Conservation (phyloP, 2,888 invertebrate genomes). For the Scrobipalpa atriplicella region DNA sequence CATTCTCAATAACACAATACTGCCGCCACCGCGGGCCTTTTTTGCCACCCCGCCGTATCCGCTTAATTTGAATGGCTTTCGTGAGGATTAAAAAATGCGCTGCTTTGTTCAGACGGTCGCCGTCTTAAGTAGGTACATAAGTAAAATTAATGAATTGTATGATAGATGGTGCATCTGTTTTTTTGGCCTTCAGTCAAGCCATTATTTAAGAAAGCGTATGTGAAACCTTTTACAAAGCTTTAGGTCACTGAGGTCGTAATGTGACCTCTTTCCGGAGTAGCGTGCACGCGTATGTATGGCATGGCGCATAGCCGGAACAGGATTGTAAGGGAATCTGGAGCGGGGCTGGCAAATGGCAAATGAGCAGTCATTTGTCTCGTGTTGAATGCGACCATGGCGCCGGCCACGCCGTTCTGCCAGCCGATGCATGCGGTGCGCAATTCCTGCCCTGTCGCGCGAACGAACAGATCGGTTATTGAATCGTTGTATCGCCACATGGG, state of each 20-base stretch:
- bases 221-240: neutral
- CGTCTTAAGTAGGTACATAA: conserved; percentile 9
- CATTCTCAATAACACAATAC: conserved; percentile 42
- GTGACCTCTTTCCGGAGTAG: conserved; percentile 6
- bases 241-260: neutral
- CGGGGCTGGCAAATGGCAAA: conserved; percentile 56
- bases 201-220: neutral
- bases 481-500: neutral
- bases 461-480: neutral
- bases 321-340: conserved; percentile 37
- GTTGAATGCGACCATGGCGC: conserved; percentile 46
- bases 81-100: conserved; percentile 36
- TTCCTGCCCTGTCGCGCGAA: conserved; percentile 32
- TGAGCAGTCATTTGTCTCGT: conserved; percentile 59
- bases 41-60: conserved; percentile 35
- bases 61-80: conserved; percentile 42
- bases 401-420: conserved; percentile 28
- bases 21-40: conserved; percentile 35
- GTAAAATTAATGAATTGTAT: conserved; percentile 13
- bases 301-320: conserved; percentile 24
- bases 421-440: neutral
- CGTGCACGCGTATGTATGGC: neutral
- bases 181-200: neutral
- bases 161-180: conserved; percentile 10
- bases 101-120: conserved; percentile 29